Evolutionary conservation across 2,888 invertebrate genomes (phyloP), one percentile per base, ranked within the genome.

Genomic region (Drosophila lacicola): DNA sequence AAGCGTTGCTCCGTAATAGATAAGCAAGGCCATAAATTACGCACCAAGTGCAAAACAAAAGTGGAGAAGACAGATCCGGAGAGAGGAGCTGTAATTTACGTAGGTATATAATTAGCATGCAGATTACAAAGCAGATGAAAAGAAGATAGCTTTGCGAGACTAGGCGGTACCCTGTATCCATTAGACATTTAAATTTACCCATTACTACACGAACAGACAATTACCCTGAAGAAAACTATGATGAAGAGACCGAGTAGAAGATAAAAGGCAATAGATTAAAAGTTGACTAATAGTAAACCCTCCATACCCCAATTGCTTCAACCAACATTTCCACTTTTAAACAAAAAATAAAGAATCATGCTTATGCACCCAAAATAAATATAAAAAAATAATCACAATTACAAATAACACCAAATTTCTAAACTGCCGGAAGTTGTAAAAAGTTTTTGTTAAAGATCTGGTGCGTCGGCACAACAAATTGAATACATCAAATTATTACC

Each of bases 31-130:
- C 63, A 82, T 81, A 76, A 78, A 82, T 82, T 75, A 82, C 70
- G 73, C 68, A 74, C 44, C 58, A 33, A 56, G 25, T 37, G 46
- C n/a, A 25, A 10, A 46, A 14, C 19, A 62, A 10, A 37, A 37
- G 44, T 47, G 67, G 21, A 13, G 17, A 34, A 50, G 49, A 17
- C 19, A 19, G 46, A 13, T 6, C 3, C 9, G 17, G n/a, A 3
- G 41, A n/a, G 41, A 19, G 41, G 19, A 25, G 42, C 41, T 57
- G 63, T 80, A 84, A 82, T 78, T 29, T 83, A 80, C 62, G 49
- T 57, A 60, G 58, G 25, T 46, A 78, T 68, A 71, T 83, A 82
- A 83, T 82, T 81, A 82, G 72, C 61, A 78, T 70, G 51, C 67
- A 76, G 72, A 67, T 53, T 70, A 80, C 62, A 77, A 65, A 73